These are phyloP conservation scores for Keiferia lycopersicella DNA, from an alignment of 2,888 invertebrate species.

Conservation along the genomic window DNA sequence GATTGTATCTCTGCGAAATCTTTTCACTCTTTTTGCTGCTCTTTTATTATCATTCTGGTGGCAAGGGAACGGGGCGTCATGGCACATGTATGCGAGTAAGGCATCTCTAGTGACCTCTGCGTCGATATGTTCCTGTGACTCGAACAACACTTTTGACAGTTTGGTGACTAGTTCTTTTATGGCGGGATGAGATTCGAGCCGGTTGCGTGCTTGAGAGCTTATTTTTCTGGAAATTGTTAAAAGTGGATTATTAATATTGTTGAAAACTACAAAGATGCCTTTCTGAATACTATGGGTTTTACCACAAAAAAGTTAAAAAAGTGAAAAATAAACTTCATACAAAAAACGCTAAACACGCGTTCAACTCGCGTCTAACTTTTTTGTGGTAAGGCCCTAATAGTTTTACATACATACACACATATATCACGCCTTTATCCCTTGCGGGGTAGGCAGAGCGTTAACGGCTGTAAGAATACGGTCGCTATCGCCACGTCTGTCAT, in stretches of 20 bases:
- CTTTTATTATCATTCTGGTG: conserved; percentile 53
- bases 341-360: too few relatives aligned
- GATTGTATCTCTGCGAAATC: conserved; percentile 45
- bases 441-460: too few relatives aligned
- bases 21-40: conserved; percentile 38
- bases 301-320: too few relatives aligned
- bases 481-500: too few relatives aligned
- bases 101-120: conserved; percentile 90
- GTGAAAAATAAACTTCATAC: too few relatives aligned
- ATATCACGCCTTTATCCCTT: too few relatives aligned
- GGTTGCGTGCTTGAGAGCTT: conserved; percentile 82
- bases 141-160: conserved; percentile 84
- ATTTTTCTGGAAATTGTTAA: conserved; percentile 74
- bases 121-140: conserved; percentile 84
- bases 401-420: too few relatives aligned
- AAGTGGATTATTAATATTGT: not conserved
- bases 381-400: too few relatives aligned
- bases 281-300: too few relatives aligned
- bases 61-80: conserved; percentile 91
- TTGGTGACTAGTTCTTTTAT: conserved; percentile 86
- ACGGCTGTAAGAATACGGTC: too few relatives aligned
- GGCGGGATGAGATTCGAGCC: conserved; percentile 87
- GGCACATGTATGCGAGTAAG: conserved; percentile 91
- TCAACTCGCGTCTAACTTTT: too few relatives aligned
- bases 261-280: too few relatives aligned